Evolutionary conservation across 37 sponge, comb jelly and placozoan species (phyloP), one percentile per base, ranked within the genome.

Genomic region (Hormiphora californensis): DNA sequence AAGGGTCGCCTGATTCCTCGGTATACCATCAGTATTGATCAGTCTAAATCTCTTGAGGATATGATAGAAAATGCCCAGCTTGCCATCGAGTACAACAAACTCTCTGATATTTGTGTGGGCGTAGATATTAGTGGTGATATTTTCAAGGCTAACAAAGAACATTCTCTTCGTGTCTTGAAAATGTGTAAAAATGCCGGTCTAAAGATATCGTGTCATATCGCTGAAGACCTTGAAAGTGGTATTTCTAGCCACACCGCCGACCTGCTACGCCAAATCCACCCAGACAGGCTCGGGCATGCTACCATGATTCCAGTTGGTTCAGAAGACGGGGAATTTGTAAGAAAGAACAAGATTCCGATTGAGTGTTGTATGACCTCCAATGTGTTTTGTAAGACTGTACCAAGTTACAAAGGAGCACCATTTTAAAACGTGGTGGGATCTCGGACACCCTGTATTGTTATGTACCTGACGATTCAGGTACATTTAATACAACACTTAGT

Each of bases 311-410:
- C 21, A 3, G 23, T 46, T 15, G 81, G 43, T n/a, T 43, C 46
- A n/a, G 81, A 1, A 3, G 81, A 73, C 25, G 81, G 81, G 5
- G 1, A n/a, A 46, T 11, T 73, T 40, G 81, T 73, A 5, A 73
- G 44, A 46, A 46, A 73, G 46, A 73, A 33, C 11, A 33, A 40
- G 1, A 7, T 73, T 1, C 21, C 25, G 7, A 73, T 73, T 41
- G 81, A 73, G 27, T 73, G 81, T 33, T 73, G 81, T 46, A 73
- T 73, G 36, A 73, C 81, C 21, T 73, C 81, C 46, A 73, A 73
- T 19, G 21, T 73, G 27, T 3, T 73, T 22, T 73, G 81, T 33
- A 33, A 36, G 27, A 43, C 81, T 15, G 81, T 73, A 27, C 2
- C 0, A 1, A 40, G 8, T 1, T 33, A 27, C 25, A n/a, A 21